A percentile compares a stretch with the other conserved stretches of the same genome.
phyloP scores from a whole-genome alignment of 2,113 vertebrate species.

The Hipposideros armiger region DNA sequence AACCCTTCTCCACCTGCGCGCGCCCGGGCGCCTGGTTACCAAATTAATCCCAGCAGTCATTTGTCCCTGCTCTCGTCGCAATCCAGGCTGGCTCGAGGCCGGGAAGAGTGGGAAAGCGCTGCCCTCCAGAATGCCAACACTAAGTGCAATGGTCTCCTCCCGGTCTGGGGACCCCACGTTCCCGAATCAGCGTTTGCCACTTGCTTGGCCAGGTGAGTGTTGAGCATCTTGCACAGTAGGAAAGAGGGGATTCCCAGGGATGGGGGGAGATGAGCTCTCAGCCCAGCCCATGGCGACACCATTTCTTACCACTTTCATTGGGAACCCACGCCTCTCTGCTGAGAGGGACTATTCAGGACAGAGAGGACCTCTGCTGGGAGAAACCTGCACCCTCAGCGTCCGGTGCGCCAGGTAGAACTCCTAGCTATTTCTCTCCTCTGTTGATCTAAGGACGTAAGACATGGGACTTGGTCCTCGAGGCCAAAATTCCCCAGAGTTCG shows the following conservation, averaged over 20 bases:
- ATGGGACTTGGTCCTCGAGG: background rate
- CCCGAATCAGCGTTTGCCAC: conserved; percentile 99
- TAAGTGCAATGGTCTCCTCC: conserved; percentile 99
- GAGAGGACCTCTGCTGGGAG: background rate
- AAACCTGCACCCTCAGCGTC: background rate
- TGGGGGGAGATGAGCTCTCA: background rate
- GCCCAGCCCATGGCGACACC: background rate
- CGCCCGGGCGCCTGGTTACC: background rate
- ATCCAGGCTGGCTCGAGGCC: conserved; percentile 94
- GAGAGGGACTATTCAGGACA: background rate
- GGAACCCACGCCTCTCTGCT: background rate
- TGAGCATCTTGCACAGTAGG: background rate
- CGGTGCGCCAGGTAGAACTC: background rate
- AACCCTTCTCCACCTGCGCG: background rate
- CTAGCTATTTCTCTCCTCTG: background rate
- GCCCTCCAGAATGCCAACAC: conserved; percentile 99
- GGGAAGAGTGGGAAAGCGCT: conserved; percentile 99
- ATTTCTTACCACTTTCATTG: background rate
- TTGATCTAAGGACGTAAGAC: background rate
- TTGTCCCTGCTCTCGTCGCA: background rate
- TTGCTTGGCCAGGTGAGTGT: conserved; percentile 95
- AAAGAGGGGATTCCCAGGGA: background rate
- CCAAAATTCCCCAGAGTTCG: background rate
- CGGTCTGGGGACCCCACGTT: conserved; percentile 98
- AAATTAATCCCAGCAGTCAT: conserved; percentile 2